These are phyloP conservation scores for Bombus impatiens DNA, from an alignment of 1,140 invertebrate species.

Conservation along the genomic window DNA sequence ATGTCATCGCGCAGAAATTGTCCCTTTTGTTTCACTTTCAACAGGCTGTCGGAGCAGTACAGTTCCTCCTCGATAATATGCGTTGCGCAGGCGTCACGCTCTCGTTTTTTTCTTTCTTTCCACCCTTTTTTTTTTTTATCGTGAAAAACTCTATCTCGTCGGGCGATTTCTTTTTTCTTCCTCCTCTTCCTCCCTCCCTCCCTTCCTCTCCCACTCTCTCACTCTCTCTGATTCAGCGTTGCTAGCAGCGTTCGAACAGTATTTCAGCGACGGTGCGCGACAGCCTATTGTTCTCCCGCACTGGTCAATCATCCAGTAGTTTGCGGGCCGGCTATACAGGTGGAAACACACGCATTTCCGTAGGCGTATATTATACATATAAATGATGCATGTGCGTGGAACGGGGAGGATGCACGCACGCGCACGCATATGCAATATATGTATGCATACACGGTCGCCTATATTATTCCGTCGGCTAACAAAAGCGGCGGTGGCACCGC, in stretches of 20 bases:
- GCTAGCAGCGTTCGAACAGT: conserved; percentile 19
- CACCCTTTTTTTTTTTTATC: background rate
- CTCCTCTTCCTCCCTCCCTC: too few relatives aligned
- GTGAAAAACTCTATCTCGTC: conserved; percentile 12
- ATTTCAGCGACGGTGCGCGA: conserved; percentile 53
- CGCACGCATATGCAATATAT: conserved; percentile 38
- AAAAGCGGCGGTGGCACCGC: conserved; percentile 63
- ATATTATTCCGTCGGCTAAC: conserved; percentile 63
- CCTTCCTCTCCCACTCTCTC: background rate
- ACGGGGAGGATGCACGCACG: background rate
- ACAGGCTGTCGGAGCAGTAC: background rate
- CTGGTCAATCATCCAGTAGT: conserved; percentile 68
- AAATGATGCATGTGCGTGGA: conserved; percentile 51
- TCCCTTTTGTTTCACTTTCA: background rate
- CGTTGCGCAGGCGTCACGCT: background rate
- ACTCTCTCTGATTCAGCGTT: too few relatives aligned
- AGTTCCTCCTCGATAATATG: background rate
- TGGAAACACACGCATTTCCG: conserved; percentile 40
- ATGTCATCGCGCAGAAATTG: background rate
- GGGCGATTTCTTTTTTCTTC: background rate
- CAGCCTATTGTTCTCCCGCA: conserved; percentile 59
- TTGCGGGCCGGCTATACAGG: conserved; percentile 56
- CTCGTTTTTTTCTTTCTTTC: background rate
- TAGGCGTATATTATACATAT: conserved; percentile 51
- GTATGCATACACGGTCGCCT: conserved; percentile 47